A percentile compares a stretch with the other conserved stretches of the same genome.
Conservation (phyloP, 2,888 invertebrate species). For the Erebia palarica region DNA sequence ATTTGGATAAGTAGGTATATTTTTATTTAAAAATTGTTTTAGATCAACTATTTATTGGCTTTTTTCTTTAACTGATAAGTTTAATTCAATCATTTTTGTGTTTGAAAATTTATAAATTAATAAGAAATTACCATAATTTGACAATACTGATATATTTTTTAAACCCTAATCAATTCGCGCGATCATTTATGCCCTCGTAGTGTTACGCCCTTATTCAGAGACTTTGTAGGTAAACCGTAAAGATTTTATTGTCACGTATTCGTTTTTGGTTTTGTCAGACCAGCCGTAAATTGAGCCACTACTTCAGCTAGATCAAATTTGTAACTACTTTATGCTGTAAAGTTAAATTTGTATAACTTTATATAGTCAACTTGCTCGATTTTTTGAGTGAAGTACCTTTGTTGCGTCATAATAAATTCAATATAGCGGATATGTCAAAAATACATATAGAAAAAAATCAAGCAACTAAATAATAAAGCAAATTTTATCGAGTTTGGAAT, state of each 20-base stretch:
- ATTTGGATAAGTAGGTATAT: not conserved
- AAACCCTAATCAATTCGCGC: slow-evolving; percentile 18
- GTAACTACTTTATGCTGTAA: too few species aligned
- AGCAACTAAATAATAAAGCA: too few species aligned
- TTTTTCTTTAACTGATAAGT: not conserved
- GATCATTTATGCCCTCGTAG: slow-evolving; percentile 21
- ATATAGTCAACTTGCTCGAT: too few species aligned
- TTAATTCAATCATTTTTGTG: not conserved
- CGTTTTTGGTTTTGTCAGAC: not conserved
- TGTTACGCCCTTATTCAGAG: slow-evolving; percentile 16
- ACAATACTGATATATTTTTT: not conserved
- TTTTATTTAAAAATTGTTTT: not conserved
- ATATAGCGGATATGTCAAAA: too few species aligned
- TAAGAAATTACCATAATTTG: not conserved
- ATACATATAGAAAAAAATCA: too few species aligned
- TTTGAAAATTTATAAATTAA: not conserved
- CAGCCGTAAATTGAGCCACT: not conserved
- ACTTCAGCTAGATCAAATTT: too few species aligned
- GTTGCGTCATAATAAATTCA: too few species aligned
- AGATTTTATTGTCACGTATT: not conserved
- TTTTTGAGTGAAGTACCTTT: too few species aligned
- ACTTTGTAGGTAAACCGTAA: not conserved
- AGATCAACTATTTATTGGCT: not conserved
- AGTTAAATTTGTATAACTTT: too few species aligned
- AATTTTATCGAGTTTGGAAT: too few species aligned